Base-by-base conservation (phyloP, 2,797 vertebrate species). In the Falco peregrinus region DNA sequence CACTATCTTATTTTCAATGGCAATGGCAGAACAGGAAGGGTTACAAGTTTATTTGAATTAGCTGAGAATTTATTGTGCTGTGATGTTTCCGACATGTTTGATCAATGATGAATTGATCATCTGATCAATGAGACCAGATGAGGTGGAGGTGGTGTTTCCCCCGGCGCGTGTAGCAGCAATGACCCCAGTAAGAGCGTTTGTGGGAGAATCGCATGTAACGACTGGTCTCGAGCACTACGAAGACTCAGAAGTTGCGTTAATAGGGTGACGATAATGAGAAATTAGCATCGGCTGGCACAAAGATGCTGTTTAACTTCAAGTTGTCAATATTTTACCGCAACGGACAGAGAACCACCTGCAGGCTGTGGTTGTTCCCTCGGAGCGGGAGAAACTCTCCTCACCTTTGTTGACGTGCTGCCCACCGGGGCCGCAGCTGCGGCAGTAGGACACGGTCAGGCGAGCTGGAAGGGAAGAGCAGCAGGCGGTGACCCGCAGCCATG, bases 381-480 rank as follows among this genome's bases (percentile, higher is more conserved):
- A 10, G 35, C 3, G 26, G 39, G 31, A 68, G n/a, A 68, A 33
- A 33, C 48, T 24, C 10, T 48, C 37, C 28, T 70, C 96, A 99
- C 99, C 99, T 99, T 99, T 99, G 93, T 99, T 99, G 47, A 99
- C 99, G 4, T 99, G 97, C 95, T 99, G 99, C 73, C 99, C 99
- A 1, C 99, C 99, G 3, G 99, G 98, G 56, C 99, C 99, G 9
- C 99, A 98, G 96, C 99, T 99, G 63, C 98, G 98, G 96, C 98
- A 98, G 91, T 99, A 99, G 18, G 98, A 98, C 41, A 99, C 97
- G 2, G 93, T 99, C 84, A 99, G 97, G 60, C 99, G 98, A 21
- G 98, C 99, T 99, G 94, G 17, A 95, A 92, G 82, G 94, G 39
- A 95, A 64, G 61, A 26, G 11, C 3, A 7, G 73, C 4, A 22